Evolutionary conservation across 1,140 invertebrate species (phyloP), one percentile per base, ranked within the genome.

Genomic region (Drosophila hydei): DNA sequence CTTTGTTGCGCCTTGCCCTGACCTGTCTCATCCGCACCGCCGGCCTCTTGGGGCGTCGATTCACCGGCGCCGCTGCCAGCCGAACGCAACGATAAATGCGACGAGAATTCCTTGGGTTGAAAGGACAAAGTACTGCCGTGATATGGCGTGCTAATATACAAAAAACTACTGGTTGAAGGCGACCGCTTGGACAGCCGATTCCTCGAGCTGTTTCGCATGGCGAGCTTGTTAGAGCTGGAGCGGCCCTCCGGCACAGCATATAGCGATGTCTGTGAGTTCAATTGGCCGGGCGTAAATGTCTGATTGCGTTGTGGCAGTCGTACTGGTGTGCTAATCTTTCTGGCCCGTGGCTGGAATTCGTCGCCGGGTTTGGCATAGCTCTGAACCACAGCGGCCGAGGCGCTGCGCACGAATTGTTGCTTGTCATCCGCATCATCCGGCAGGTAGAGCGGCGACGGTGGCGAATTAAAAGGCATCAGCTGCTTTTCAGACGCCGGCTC

Each of bases 111-210:
- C 76, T 96, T 95, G 0, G 95, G 95, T 85, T 96, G 95, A 16
- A 95, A 95, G 0, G 96, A 96, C 2, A 96, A 71, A 0, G 96
- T 96, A 38, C 96, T 96, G 0, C 96, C 96, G 75, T 97, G 96
- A 81, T 96, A 97, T 0, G 96, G 95, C 0, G 96, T 97, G 23
- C 95, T 96, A 74, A 97, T 94, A 74, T 97, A 97, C 68, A 96
- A 94, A 78, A 97, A 96, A 18, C 96, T 96, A 27, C 96, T 96
- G 0, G 94, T 95, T 3, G 95, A 95, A 0, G 95, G 94, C n/a
- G 95, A 95, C 0, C 95, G 92, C 70, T 93, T 93, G 0, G 95
- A 94, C 18, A 91, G 52, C 2, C 88, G 72, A 43, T 91, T 89
- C 42, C 91, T 85, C 4, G 89, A 75, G 14, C 79, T 80, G 48